Evolutionary conservation across 2,113 vertebrate genomes (phyloP).

Genomic region (Sebastes fasciatus): DNA sequence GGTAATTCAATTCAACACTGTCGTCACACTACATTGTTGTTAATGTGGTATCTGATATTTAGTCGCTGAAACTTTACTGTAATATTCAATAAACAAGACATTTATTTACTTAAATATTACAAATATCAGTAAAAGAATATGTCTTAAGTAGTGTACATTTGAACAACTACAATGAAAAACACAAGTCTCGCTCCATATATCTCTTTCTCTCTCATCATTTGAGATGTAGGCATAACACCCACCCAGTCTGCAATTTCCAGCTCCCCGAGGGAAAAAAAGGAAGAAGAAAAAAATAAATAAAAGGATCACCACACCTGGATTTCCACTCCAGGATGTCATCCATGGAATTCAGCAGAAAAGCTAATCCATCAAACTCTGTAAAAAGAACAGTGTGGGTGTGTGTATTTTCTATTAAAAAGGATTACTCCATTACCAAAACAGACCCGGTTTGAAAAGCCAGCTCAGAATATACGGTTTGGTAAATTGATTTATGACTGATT

Average conservation of each 20-base stretch:
- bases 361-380: conserved; percentile 80
- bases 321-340: conserved; percentile 75
- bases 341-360: conserved; percentile 72
- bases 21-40: not conserved
- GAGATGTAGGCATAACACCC: conserved; percentile 47
- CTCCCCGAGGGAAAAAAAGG: conserved; percentile 14
- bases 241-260: conserved; percentile 47
- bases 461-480: conserved; percentile 66
- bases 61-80: not conserved
- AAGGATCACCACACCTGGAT: conserved; percentile 75
- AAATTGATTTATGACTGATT: conserved; percentile 82
- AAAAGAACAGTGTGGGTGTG: conserved; percentile 65
- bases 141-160: conserved; percentile 8
- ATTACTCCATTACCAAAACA: conserved; percentile 81
- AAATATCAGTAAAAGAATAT: conserved; percentile 18
- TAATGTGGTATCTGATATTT: not conserved
- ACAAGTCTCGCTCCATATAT: not conserved
- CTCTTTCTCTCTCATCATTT: not conserved
- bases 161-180: not conserved
- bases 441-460: conserved; percentile 62
- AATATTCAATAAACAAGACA: conserved; percentile 2
- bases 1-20: not conserved
- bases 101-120: not conserved
- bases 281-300: conserved; percentile 11
- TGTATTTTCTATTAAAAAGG: conserved; percentile 82